These are phyloP conservation scores for Hormaphis cornu DNA, from an alignment of 1,140 invertebrate genomes.

Conservation along the genomic window DNA sequence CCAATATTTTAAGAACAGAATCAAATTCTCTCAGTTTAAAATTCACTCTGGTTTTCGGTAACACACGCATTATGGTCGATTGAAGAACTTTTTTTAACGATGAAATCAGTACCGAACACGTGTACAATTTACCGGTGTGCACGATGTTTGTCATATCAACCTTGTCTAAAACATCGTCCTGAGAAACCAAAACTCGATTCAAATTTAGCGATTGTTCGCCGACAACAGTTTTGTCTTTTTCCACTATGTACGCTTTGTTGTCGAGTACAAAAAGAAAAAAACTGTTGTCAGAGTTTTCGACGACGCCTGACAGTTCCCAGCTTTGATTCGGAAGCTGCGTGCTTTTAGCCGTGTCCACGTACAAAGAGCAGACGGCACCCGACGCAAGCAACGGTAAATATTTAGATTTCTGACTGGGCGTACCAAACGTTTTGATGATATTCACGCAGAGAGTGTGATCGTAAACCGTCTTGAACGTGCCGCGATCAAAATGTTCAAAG, in stretches of 20 bases:
- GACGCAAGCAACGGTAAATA: constrained; percentile 18
- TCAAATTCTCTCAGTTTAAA: constrained; percentile 26
- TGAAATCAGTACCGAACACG: neutral
- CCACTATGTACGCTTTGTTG: neutral
- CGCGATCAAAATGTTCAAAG: constrained; percentile 8
- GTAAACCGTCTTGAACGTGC: neutral
- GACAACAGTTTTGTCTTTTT: neutral
- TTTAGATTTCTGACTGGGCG: neutral
- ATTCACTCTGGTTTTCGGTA: constrained; percentile 17
- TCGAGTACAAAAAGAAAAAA: neutral
- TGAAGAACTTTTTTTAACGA: neutral
- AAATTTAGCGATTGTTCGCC: neutral
- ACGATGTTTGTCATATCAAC: neutral
- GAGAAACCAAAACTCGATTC: neutral
- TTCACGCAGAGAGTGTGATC: neutral
- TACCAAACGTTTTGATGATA: constrained; percentile 11
- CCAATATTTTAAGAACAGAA: constrained; percentile 29
- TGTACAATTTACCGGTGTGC: neutral
- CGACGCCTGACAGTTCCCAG: neutral
- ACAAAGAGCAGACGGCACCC: neutral
- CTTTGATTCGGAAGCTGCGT: neutral
- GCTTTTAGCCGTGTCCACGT: neutral
- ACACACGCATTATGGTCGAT: neutral
- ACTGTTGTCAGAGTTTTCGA: neutral
- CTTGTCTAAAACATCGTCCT: neutral